Evolutionary conservation across 2,797 vertebrate genomes (phyloP), one percentile per base, ranked within the genome.

Genomic region (Cossypha niveicapilla): DNA sequence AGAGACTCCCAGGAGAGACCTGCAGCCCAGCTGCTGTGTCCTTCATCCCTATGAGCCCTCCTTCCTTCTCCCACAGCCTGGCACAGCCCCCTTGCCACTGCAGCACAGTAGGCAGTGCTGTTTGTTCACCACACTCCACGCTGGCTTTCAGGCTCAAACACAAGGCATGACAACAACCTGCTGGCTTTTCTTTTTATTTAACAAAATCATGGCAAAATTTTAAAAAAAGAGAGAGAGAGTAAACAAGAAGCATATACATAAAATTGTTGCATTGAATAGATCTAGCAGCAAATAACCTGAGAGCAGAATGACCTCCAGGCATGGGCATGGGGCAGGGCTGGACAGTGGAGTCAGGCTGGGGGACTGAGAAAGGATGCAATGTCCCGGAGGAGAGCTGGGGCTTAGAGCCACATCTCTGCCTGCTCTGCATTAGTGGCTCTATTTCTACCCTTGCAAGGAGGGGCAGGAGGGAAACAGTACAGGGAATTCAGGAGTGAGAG

Each of bases 121-220:
- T 5, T n/a, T 80, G 56, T 25, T 58, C 4, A 1, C 22, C 37
- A 24, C 23, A 0, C 30, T 60, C 44, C 1, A 0, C 0, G 0
- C 22, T 47, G 23, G 9, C 1, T 63, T 88, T 54, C 1, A 1
- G 16, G 23, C 28, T 54, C 39, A 56, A 66, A 88, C 16, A 85
- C 0, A 0, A 78, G 39, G 18, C 58, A 66, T 7, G 2, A 32
- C 13, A 75, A 41, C 7, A 17, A 54, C 4, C 2, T 6, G 1
- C 4, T 71, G 32, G 9, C 5, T 90, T 92, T 82, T 78, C 16
- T 60, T 81, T 96, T 96, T 96, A 95, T 95, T 96, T 78, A 81
- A 84, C 47, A 93, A 81, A 93, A 72, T 72, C 54, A 90, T 16
- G 68, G 70, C 32, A 73, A 10, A 51, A 34, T 10, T 48, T 47